These are phyloP conservation scores for Antitype chi DNA, from an alignment of 2,888 invertebrate species.

Conservation along the genomic window DNA sequence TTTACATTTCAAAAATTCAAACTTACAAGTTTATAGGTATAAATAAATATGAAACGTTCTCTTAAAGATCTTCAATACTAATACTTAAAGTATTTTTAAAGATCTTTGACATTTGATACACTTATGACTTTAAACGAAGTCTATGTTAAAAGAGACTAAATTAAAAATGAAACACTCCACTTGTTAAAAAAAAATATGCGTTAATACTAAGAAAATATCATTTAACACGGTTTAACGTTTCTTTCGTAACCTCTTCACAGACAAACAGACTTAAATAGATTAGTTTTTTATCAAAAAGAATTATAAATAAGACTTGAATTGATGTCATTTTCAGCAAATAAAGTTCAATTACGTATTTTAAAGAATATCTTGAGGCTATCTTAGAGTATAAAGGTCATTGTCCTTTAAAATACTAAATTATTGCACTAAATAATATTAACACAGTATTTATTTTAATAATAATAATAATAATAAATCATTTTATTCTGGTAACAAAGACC, in stretches of 20 bases:
- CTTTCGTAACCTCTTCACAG: constrained; percentile 2
- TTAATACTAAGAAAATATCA: background rate
- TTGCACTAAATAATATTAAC: background rate
- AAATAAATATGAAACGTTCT: background rate
- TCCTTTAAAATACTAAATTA: background rate
- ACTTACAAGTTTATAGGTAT: too few relatives aligned
- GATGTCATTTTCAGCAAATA: background rate
- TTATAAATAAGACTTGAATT: constrained; percentile 2
- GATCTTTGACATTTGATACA: constrained; percentile 33
- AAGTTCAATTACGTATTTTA: background rate
- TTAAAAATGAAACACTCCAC: background rate
- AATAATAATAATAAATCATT: too few relatives aligned
- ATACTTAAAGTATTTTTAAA: background rate
- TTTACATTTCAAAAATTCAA: background rate
- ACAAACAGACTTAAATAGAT: constrained; percentile 20
- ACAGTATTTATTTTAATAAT: background rate
- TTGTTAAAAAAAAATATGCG: background rate
- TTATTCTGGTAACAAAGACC: too few relatives aligned
- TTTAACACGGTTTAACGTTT: constrained; percentile 5
- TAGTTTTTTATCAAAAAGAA: background rate
- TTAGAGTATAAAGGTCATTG: background rate
- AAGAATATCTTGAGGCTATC: constrained; percentile 4
- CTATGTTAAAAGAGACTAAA: constrained; percentile 6
- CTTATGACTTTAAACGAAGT: background rate
- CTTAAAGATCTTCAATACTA: background rate